Base-by-base conservation (phyloP, 2,888 invertebrate genomes). In the Teleiodes luculella region DNA sequence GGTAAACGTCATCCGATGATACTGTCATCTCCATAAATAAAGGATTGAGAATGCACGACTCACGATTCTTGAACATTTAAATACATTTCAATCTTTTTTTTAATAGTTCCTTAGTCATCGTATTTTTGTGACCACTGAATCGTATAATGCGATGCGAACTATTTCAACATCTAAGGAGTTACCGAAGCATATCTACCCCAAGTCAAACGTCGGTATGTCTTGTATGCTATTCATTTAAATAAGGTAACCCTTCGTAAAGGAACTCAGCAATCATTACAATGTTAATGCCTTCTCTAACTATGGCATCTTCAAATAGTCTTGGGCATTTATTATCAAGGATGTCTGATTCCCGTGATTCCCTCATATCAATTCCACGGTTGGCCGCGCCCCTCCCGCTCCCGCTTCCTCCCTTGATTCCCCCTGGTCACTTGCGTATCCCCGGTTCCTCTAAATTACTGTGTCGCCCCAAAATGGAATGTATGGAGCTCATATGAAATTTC, bases 351-450 rank as follows among this genome's bases (percentile, higher is more conserved):
- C 65, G 61, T 54, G 65, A 59, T 63, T 61, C 65, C 59, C 65
- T 62, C 61, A 62, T 66, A 67, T 72, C 65, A 68, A 68, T 65
- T 71, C 72, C 67, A 72, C 67, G 78, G 68, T 77, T 65, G 69
- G 72, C 61, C 74, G 73, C 69, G 70, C 70, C 66, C 61, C 57
- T 39, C 66, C 68, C n/a, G n/a, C n/a, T 53, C 56, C 57, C 60
- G 64, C 10, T 64, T 71, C 72, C 71, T 69, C 66, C 58, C 63
- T 60, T 56, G 13, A 18, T 14, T n/a, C 10, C 13, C 18, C 30
- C 31, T 57, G 61, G 65, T 63, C 68, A 68, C 67, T 69, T 63
- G 63, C 55, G 58, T 37, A 61, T 52, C 59, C 66, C 65, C 68
- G 66, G 67, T 68, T 69, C 63, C 72, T 70, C 66, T 68, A 72